Percentiles rank a stretch among this genome's conserved stretches.
These are phyloP conservation scores for Sphaeramia orbicularis DNA, from an alignment of 2,797 vertebrate genomes.

Conservation along the genomic window DNA sequence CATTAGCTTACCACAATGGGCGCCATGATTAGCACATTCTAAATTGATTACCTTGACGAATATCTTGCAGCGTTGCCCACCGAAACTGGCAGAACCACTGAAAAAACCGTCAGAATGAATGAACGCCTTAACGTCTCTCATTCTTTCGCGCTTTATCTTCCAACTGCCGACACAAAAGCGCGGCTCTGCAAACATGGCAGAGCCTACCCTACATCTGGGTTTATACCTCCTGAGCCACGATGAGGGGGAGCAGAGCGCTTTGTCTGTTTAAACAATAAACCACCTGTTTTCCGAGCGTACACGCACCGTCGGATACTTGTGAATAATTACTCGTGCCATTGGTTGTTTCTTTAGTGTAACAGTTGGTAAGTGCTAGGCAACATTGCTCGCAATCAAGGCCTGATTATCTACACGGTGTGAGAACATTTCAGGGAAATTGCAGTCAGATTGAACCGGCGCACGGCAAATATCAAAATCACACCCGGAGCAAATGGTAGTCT, in stretches of 20 bases:
- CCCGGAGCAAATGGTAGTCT: conserved; percentile 25
- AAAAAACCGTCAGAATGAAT: conserved; percentile 19
- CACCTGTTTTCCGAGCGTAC: conserved; percentile 58
- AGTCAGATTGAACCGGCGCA: neutral
- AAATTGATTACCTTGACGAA: conserved; percentile 44
- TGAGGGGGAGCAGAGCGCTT: conserved; percentile 28
- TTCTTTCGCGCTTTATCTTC: conserved; percentile 9
- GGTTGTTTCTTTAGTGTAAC: conserved; percentile 23
- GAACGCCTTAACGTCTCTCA: conserved; percentile 16
- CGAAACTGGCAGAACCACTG: conserved; percentile 20
- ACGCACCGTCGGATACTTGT: conserved; percentile 30
- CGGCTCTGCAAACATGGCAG: conserved; percentile 1
- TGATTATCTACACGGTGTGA: conserved; percentile 55
- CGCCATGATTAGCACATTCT: conserved; percentile 40
- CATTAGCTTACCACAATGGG: conserved; percentile 12
- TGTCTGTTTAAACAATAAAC: conserved; percentile 61
- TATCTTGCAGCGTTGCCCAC: neutral
- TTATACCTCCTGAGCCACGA: conserved; percentile 28
- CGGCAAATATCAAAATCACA: conserved; percentile 2
- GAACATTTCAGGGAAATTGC: conserved; percentile 40
- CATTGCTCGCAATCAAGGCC: conserved; percentile 50
- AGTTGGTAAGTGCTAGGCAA: conserved; percentile 15
- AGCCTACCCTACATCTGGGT: conserved; percentile 30
- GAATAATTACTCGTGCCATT: conserved; percentile 44
- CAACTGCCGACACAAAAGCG: conserved; percentile 13